Percentiles rank a stretch among this genome's conserved stretches.
phyloP scores from a whole-genome alignment of 2,797 vertebrate genomes.

The Melanotaenia parkinsoni region DNA sequence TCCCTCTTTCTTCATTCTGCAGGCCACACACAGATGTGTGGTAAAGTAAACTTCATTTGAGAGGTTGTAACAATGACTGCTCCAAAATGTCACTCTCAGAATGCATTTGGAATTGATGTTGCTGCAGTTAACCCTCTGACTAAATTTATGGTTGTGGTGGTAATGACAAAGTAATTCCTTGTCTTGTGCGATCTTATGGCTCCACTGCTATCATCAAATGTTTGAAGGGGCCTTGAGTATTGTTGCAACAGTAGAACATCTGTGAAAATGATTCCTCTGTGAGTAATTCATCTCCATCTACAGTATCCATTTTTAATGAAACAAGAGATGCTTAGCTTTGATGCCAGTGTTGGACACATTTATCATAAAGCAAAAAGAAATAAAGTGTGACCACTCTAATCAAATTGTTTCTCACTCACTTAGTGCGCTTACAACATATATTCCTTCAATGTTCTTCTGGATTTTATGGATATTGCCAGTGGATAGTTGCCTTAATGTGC shows the following conservation, averaged over 20 bases:
- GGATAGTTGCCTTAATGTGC: constrained; percentile 44
- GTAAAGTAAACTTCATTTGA: constrained; percentile 33
- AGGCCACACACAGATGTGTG: constrained; percentile 25
- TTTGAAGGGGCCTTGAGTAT: constrained; percentile 40
- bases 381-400: constrained; percentile 60
- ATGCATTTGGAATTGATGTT: constrained; percentile 25
- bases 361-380: constrained; percentile 50
- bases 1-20: constrained; percentile 34
- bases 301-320: constrained; percentile 58
- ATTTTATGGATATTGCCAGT: constrained; percentile 59
- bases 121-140: constrained; percentile 29
- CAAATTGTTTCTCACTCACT: constrained; percentile 63
- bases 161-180: constrained; percentile 57
- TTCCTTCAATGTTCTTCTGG: constrained; percentile 45
- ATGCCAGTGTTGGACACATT: constrained; percentile 46
- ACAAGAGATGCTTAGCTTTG: constrained; percentile 50
- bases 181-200: constrained; percentile 42
- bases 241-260: constrained; percentile 47
- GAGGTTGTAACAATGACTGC: constrained; percentile 45
- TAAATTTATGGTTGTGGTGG: constrained; percentile 40
- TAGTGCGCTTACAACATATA: constrained; percentile 32
- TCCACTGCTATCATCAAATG: constrained; percentile 29
- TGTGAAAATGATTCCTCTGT: constrained; percentile 64
- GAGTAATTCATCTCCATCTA: constrained; percentile 53
- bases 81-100: constrained; percentile 31